Base-by-base conservation (phyloP, 2,113 vertebrate species). In the Atrichornis clamosus region DNA sequence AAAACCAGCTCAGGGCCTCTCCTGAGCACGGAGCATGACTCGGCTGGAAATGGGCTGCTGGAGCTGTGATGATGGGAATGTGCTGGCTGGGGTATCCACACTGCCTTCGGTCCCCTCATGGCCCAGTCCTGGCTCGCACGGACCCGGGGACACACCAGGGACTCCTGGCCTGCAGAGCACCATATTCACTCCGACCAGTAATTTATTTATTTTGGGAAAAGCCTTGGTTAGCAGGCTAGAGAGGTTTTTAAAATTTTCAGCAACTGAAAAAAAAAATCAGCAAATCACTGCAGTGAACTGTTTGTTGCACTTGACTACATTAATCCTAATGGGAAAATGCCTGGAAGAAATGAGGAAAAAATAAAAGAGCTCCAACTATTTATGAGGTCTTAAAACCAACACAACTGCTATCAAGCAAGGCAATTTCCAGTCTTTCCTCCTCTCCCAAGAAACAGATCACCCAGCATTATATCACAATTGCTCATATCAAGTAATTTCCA, bases 261-360 rank as follows among this genome's bases (percentile, higher is more conserved):
- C 55, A 56, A 39, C 27, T 21, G 53, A 82, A 64, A 84, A 74
- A 84, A 74, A 84, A 82, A 76, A 74, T 16, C 8, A 91, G 78
- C 35, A 86, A 80, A 95, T 90, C 70, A 39, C 46, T 55, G 58
- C 72, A 39, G 79, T 15, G 59, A 86, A 78, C 73, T 35, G 65
- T 37, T 44, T 42, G 32, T 42, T 58, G 73, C 64, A 53, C 33
- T 59, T 2, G 2, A 52, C 80, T 70, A 39, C 75, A 37, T 91
- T 49, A 94, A 87, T 93, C 76, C 95, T 82, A 60, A 85, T n/a
- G 69, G 87, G 94, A 96, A 87, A 81, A 89, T 6, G 18, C 86
- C 75, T 76, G 78, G 62, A 50, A 84, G 80, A 7, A 0, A 93
- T 26, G 15, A n/a, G 68, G 35, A 56, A 65, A 92, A 84, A 62